Evolutionary conservation across 2,888 invertebrate genomes (phyloP).

Genomic region (Neoitamus cyanurus): DNA sequence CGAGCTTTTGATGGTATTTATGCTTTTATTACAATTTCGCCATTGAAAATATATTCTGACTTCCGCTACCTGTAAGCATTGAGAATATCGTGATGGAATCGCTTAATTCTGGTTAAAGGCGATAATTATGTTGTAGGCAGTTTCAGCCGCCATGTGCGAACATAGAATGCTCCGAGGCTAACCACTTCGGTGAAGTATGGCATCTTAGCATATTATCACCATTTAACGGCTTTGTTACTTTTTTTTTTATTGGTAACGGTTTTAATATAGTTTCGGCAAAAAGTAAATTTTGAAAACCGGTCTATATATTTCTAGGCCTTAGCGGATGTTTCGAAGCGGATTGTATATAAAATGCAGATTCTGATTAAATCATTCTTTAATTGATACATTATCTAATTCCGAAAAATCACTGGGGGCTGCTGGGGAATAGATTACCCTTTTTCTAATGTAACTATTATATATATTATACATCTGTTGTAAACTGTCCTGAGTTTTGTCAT

Average conservation of each 20-base stretch:
- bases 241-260: background rate
- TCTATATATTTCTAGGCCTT: background rate
- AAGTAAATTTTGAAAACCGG: background rate
- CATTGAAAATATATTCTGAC: constrained; percentile 12
- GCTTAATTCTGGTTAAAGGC: constrained; percentile 13
- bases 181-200: constrained; percentile 7
- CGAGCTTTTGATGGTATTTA: background rate
- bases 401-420: too few species aligned
- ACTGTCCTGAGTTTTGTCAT: too few species aligned
- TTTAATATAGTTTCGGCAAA: background rate
- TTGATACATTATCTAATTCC: too few species aligned
- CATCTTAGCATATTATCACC: background rate
- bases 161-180: constrained; percentile 28
- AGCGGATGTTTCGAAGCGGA: background rate
- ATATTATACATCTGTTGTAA: too few species aligned
- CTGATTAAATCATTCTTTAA: too few species aligned
- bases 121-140: constrained; percentile 34
- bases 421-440: too few species aligned
- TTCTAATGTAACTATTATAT: too few species aligned
- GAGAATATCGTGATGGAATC: constrained; percentile 31
- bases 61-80: constrained; percentile 39
- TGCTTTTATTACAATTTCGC: constrained; percentile 28
- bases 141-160: background rate
- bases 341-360: too few species aligned
- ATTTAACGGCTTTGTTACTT: background rate